Percentiles rank a stretch among this genome's conserved stretches.
Evolutionary conservation across 2,888 invertebrate species (phyloP).

Genomic region (Archips crataeganus): DNA sequence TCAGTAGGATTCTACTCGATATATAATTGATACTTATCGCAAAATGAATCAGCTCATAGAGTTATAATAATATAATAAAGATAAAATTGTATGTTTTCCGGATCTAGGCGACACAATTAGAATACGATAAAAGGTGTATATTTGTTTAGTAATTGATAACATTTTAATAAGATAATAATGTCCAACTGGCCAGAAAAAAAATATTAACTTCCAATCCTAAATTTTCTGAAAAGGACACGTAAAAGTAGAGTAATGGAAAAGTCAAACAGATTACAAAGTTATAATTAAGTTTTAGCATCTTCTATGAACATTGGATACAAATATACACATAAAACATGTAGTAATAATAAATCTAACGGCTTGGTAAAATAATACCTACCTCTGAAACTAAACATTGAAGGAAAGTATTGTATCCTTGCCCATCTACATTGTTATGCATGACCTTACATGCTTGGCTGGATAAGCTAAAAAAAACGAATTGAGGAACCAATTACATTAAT

Average conservation of each 20-base stretch:
- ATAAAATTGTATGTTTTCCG: background rate
- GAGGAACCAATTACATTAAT: slow-evolving; percentile 23
- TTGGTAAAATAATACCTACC: background rate
- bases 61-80: background rate
- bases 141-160: background rate
- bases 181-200: background rate
- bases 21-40: background rate
- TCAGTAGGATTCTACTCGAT: background rate
- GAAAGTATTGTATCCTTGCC: slow-evolving; percentile 18
- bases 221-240: too few species aligned
- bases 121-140: background rate
- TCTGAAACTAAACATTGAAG: background rate
- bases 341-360: background rate
- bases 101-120: background rate
- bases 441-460: slow-evolving; percentile 40
- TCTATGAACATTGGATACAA: too few species aligned
- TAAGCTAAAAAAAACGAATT: slow-evolving; percentile 19
- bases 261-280: too few species aligned
- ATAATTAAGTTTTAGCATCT: too few species aligned
- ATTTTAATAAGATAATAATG: too few species aligned
- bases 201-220: background rate
- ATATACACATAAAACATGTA: too few species aligned
- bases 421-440: slow-evolving; percentile 23
- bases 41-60: background rate
- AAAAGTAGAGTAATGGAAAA: too few species aligned